Evolutionary conservation across 2,888 invertebrate genomes (phyloP).

Genomic region (Yponomeuta cagnagella): DNA sequence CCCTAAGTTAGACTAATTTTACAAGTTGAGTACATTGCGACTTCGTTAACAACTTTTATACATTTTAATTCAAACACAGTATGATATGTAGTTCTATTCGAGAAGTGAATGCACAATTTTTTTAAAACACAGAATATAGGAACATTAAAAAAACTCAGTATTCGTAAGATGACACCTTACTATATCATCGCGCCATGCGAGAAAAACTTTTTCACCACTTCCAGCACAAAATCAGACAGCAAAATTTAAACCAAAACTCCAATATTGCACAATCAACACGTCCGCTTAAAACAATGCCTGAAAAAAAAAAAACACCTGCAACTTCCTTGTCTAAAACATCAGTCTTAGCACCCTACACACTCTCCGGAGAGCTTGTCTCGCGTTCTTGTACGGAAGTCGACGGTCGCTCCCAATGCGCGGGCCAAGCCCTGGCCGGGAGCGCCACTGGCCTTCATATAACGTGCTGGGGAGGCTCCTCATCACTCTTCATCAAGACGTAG

Average conservation of each 20-base stretch:
- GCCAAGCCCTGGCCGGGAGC: conserved; percentile 81
- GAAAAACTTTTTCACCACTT: neutral
- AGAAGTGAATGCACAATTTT: conserved; percentile 13
- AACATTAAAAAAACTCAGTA: neutral
- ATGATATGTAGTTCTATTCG: conserved; percentile 64
- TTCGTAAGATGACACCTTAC: neutral
- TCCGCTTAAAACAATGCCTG: neutral
- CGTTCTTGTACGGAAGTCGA: conserved; percentile 59
- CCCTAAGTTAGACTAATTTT: neutral
- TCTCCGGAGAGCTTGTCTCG: conserved; percentile 62
- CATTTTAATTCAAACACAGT: neutral
- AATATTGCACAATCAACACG: neutral
- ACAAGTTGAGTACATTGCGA: neutral
- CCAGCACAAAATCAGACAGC: neutral
- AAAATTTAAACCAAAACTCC: neutral
- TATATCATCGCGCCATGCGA: no score
- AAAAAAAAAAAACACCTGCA: neutral
- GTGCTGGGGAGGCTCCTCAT: conserved; percentile 77
- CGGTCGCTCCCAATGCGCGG: conserved; percentile 70
- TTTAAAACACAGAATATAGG: neutral
- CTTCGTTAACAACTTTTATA: neutral
- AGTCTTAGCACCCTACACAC: conserved; percentile 40
- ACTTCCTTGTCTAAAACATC: neutral
- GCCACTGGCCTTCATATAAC: conserved; percentile 91
- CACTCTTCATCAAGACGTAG: conserved; percentile 79